phyloP scores from a whole-genome alignment of 1,140 invertebrate species.

The Drosophila trapezifrons region DNA sequence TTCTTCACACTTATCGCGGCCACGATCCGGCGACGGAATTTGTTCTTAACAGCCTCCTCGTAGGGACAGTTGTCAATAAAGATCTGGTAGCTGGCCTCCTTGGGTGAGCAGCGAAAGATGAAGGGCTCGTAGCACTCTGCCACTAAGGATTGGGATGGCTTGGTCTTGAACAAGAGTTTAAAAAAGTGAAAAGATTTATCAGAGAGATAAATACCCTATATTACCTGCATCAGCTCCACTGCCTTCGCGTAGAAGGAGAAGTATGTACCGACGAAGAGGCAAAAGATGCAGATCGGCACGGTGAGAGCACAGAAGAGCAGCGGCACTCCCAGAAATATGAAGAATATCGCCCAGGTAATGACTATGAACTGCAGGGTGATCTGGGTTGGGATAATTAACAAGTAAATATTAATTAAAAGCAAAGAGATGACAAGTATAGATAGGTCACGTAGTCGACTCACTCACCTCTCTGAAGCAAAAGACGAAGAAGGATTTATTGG shows the following conservation, averaged over 20 bases:
- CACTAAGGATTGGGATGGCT: slow-evolving; percentile 72
- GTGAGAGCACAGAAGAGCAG: slow-evolving; percentile 77
- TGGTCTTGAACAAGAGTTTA: slow-evolving; percentile 42
- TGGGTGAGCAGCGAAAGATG: slow-evolving; percentile 71
- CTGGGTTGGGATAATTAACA: slow-evolving; percentile 45
- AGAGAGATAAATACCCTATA: not conserved
- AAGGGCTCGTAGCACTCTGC: slow-evolving; percentile 83
- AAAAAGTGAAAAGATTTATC: not conserved
- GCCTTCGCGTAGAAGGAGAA: slow-evolving; percentile 81
- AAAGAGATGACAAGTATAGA: slow-evolving; percentile 23
- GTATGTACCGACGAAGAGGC: slow-evolving; percentile 74
- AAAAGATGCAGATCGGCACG: slow-evolving; percentile 75
- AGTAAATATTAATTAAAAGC: slow-evolving; percentile 1
- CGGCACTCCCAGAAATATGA: slow-evolving; percentile 82
- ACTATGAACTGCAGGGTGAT: slow-evolving; percentile 82
- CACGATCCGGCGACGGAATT: slow-evolving; percentile 72
- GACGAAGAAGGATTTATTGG: slow-evolving; percentile 72
- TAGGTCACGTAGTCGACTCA: slow-evolving; percentile 42
- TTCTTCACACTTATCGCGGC: slow-evolving; percentile 76
- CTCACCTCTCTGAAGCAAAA: slow-evolving; percentile 79
- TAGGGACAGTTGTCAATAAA: slow-evolving; percentile 71
- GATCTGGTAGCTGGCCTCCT: slow-evolving; percentile 75
- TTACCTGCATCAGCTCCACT: slow-evolving; percentile 73
- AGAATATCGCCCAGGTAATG: slow-evolving; percentile 83
- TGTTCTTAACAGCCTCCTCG: slow-evolving; percentile 61